Percentiles rank a stretch among this genome's conserved stretches.
Conservation (phyloP, 2,888 invertebrate species). For the Acanthopleura granulata region DNA sequence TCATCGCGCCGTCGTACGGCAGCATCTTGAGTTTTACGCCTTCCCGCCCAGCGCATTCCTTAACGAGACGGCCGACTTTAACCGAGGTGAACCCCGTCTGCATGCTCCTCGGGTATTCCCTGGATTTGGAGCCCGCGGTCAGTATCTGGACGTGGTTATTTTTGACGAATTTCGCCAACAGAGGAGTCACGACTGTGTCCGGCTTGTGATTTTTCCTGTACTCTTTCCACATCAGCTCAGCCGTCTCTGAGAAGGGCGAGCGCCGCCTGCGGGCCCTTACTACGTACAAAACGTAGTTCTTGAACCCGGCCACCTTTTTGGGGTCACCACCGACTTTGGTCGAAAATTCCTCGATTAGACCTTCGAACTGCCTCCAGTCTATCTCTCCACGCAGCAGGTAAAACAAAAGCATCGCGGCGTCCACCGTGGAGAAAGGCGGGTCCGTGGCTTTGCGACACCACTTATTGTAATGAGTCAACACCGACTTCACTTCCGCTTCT, state of each 20-base stretch:
- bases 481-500: background rate
- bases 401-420: background rate
- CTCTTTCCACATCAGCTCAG: background rate
- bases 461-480: background rate
- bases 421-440: background rate
- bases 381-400: background rate
- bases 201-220: background rate
- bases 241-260: background rate
- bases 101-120: background rate
- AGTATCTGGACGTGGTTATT: background rate
- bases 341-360: background rate
- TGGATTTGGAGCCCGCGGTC: background rate
- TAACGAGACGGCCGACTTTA: background rate
- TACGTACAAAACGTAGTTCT: background rate
- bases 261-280: background rate
- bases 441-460: background rate
- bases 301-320: background rate
- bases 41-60: background rate
- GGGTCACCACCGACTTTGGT: background rate
- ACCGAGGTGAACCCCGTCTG: background rate
- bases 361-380: background rate
- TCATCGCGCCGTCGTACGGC: constrained; percentile 3
- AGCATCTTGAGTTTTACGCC: background rate
- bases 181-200: background rate
- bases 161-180: background rate